These are phyloP conservation scores for Bhutanitis thaidina DNA, from an alignment of 2,888 invertebrate genomes.

Conservation along the genomic window DNA sequence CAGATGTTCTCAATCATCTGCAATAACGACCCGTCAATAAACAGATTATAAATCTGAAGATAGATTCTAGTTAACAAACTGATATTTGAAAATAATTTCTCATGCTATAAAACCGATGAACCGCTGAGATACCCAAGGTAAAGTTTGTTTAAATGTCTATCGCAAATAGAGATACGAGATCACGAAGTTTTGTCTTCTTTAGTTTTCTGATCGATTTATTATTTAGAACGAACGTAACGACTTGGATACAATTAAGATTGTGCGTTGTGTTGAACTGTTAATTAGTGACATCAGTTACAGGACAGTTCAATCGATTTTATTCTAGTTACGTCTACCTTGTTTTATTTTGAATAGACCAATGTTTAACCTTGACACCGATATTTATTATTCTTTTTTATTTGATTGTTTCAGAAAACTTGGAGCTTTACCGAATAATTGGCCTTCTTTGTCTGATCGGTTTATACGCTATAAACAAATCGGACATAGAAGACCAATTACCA, in stretches of 20 bases:
- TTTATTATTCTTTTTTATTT: too few relatives aligned
- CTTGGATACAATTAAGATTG: background rate
- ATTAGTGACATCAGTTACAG: too few relatives aligned
- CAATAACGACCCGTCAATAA: background rate
- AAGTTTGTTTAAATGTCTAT: slow-evolving; percentile 11
- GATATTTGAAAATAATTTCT: slow-evolving; percentile 16
- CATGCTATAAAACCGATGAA: slow-evolving; percentile 6
- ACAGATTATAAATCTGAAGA: background rate
- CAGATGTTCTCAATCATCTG: background rate
- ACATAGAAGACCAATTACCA: too few relatives aligned
- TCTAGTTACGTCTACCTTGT: too few relatives aligned
- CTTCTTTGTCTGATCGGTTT: too few relatives aligned
- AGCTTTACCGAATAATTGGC: too few relatives aligned
- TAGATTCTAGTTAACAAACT: slow-evolving; percentile 4
- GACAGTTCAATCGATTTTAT: too few relatives aligned
- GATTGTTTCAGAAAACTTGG: too few relatives aligned
- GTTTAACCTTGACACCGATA: too few relatives aligned
- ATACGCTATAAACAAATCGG: too few relatives aligned
- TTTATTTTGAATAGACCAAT: too few relatives aligned
- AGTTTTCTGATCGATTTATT: slow-evolving; percentile 3
- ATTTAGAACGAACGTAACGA: slow-evolving; percentile 3
- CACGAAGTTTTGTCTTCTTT: slow-evolving; percentile 1
- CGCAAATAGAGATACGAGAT: slow-evolving; percentile 5
- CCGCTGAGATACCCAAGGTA: slow-evolving; percentile 10
- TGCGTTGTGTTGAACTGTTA: too few relatives aligned